Conservation (phyloP, 2,797 vertebrate genomes). For the Manis pentadactyla region DNA sequence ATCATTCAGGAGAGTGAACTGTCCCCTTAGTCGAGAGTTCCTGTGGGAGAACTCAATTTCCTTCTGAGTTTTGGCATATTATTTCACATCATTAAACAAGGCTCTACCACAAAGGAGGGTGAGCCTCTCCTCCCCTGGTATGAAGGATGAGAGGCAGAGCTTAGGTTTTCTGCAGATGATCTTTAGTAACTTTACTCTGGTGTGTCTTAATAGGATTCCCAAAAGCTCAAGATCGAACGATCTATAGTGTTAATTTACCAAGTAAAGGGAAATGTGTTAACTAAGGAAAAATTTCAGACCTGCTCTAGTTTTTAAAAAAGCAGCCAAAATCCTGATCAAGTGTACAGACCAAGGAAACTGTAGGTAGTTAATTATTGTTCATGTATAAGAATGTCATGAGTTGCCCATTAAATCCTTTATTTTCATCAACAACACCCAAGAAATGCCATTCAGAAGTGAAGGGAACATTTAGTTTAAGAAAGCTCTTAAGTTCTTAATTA, state of each 20-base stretch:
- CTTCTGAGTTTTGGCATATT: not conserved
- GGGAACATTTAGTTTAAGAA: conserved; percentile 49
- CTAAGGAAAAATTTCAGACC: not conserved
- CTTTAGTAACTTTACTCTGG: not conserved
- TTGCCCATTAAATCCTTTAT: not conserved
- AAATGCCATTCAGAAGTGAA: conserved; percentile 42
- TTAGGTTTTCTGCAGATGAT: not conserved
- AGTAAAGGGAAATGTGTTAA: not conserved
- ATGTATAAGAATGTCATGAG: not conserved
- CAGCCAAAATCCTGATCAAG: not conserved
- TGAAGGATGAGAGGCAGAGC: not conserved
- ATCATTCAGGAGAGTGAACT: not conserved
- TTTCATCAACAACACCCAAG: not conserved
- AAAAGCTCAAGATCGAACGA: not conserved
- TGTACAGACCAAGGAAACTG: not conserved
- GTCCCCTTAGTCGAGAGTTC: not conserved
- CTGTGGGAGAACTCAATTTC: not conserved
- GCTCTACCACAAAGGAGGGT: not conserved
- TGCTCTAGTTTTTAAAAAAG: not conserved
- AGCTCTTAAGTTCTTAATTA: conserved; percentile 60
- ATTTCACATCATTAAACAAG: not conserved
- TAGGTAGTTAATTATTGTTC: not conserved
- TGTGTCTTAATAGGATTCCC: conserved; percentile 46
- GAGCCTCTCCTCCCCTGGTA: no score
- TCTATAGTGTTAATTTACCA: not conserved